Evolutionary conservation across 2,888 invertebrate genomes (phyloP), one percentile per base, ranked within the genome.

Genomic region (Leptogaster cylindrica): DNA sequence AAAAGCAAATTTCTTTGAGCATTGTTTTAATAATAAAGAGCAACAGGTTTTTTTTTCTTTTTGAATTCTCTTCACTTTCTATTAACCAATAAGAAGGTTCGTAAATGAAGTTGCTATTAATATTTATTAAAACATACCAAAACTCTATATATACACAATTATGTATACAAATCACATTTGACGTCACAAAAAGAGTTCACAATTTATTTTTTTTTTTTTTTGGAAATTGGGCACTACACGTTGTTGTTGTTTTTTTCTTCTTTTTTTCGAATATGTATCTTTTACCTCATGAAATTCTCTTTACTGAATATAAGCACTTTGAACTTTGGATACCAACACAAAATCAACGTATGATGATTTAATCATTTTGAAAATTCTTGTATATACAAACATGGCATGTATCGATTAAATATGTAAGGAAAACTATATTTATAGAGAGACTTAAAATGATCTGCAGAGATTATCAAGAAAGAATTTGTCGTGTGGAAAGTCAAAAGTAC

Each of bases 401-500:
- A 33, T 55, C 33, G 16, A 39, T 2, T 18, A 23, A 58, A 39
- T 41, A 14, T 41, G 41, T 23, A 36, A 58, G 63, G 33, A 33
- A 28, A 36, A 28, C 23, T 66, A 33, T 58, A 58, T 58, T 73
- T 73, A 67, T 73, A 81, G 81, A 77, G 75, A 74, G 77, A 72
- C 73, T 79, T 74, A 78, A 75, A 71, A 76, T 78, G 76, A 73
- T 76, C 75, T 74, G 76, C 73, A 77, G 76, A 72, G 76, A 77
- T 73, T 80, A 78, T 77, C 73, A 81, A 75, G 75, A 71, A 73
- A 79, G 77, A 73, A 78, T 79, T 72, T 75, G 75, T 69, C 76
- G 76, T 75, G 78, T 81, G 80, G 81, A 81, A 78, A 77, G 77
- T 75, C 75, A 91, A 85, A 97, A 97, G 88, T 97, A 94, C 88